Conservation (phyloP, 1,140 invertebrate genomes). For the Caenorhabditis remanei region DNA sequence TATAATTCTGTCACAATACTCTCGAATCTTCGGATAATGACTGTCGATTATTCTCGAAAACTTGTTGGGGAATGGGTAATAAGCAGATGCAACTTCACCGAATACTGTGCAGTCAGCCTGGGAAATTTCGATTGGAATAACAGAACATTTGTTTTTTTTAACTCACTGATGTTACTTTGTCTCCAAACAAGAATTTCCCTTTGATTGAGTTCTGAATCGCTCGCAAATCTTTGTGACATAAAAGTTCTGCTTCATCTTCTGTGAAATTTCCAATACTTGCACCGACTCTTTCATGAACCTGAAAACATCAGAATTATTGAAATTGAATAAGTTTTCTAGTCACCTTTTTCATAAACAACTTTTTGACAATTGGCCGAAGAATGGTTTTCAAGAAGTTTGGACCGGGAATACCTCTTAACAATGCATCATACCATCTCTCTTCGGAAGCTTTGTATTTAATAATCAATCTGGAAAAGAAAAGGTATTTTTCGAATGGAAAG, state of each 20-base stretch:
- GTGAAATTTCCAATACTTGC: slow-evolving; percentile 3
- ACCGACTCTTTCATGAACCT: neutral
- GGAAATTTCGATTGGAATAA: no score
- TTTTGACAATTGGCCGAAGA: neutral
- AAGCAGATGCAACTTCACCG: slow-evolving; percentile 7
- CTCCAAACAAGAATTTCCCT: slow-evolving; percentile 16
- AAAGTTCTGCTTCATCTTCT: neutral
- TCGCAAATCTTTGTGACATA: slow-evolving; percentile 22
- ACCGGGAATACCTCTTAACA: slow-evolving; percentile 16
- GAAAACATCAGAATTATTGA: neutral
- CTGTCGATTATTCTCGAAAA: slow-evolving; percentile 9
- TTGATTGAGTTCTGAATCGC: neutral
- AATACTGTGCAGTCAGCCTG: slow-evolving; percentile 22
- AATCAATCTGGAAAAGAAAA: neutral
- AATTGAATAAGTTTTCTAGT: neutral
- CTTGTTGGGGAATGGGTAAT: slow-evolving; percentile 27
- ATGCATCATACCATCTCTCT: neutral
- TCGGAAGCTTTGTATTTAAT: neutral
- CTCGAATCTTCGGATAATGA: slow-evolving; percentile 11
- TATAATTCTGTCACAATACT: slow-evolving; percentile 31
- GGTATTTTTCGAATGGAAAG: neutral
- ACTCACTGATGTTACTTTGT: slow-evolving; percentile 11
- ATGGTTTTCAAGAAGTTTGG: slow-evolving; percentile 1
- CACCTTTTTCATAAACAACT: slow-evolving; percentile 16
- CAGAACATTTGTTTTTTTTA: neutral